Evolutionary conservation across 2,888 invertebrate genomes (phyloP).

Genomic region (Eulithis prunata): DNA sequence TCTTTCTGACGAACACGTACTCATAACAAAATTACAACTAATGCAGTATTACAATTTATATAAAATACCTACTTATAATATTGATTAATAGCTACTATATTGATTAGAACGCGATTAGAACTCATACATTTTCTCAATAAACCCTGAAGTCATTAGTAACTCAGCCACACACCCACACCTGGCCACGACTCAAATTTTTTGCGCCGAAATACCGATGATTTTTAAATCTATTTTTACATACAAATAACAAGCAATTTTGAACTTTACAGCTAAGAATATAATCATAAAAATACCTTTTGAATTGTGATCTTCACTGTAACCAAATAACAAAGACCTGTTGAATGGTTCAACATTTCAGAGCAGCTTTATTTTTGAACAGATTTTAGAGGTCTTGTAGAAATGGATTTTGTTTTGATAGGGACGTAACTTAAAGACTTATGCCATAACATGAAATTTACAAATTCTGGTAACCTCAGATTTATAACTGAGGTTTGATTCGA

Average conservation of each 20-base stretch:
- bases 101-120: too few relatives aligned
- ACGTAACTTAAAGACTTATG: slow-evolving; percentile 26
- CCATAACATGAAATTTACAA: slow-evolving; percentile 8
- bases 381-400: slow-evolving; percentile 48
- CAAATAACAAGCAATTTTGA: slow-evolving; percentile 38
- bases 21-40: too few relatives aligned
- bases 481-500: slow-evolving; percentile 1
- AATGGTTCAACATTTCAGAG: slow-evolving; percentile 20
- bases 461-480: slow-evolving; percentile 11
- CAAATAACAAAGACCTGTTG: slow-evolving; percentile 16
- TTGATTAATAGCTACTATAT: too few relatives aligned
- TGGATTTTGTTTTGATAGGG: slow-evolving; percentile 39
- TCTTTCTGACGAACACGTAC: too few relatives aligned
- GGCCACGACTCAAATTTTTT: slow-evolving; percentile 50
- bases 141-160: slow-evolving; percentile 23
- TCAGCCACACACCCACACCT: slow-evolving; percentile 43
- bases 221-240: slow-evolving; percentile 48
- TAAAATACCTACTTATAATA: too few relatives aligned
- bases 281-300: slow-evolving; percentile 37
- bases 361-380: slow-evolving; percentile 40
- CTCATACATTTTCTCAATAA: neutral
- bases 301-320: slow-evolving; percentile 21
- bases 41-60: too few relatives aligned
- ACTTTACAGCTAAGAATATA: slow-evolving; percentile 40
- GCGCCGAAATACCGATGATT: slow-evolving; percentile 50